Percentiles rank a stretch among this genome's conserved stretches.
phyloP scores from a whole-genome alignment of 1,140 invertebrate genomes.

The Brachionus rubens region DNA sequence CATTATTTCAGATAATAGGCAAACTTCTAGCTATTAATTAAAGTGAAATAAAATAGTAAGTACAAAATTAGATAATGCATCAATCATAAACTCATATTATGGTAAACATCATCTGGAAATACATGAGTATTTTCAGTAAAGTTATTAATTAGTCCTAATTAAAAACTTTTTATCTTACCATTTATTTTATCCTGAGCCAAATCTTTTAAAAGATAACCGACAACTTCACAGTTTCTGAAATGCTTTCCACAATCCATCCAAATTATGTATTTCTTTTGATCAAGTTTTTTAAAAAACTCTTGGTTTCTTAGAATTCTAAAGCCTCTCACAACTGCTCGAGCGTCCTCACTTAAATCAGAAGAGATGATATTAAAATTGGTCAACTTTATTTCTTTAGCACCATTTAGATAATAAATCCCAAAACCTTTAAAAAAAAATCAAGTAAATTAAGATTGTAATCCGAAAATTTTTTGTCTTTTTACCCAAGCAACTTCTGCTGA shows the following conservation, averaged over 20 bases:
- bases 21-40: too few relatives aligned
- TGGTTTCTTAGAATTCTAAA: background rate
- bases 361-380: background rate
- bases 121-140: too few relatives aligned
- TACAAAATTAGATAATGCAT: too few relatives aligned
- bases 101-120: too few relatives aligned
- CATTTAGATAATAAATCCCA: background rate
- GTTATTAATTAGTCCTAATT: too few relatives aligned
- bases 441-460: too few relatives aligned
- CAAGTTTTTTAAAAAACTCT: background rate
- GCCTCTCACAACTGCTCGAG: background rate
- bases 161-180: too few relatives aligned
- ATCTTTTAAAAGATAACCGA: background rate
- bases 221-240: background rate
- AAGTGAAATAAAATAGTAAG: too few relatives aligned
- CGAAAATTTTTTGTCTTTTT: background rate
- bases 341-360: slow-evolving; percentile 2
- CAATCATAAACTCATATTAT: too few relatives aligned
- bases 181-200: background rate
- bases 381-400: background rate
- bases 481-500: slow-evolving; percentile 12
- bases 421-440: too few relatives aligned
- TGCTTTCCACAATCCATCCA: slow-evolving; percentile 6
- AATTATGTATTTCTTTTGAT: background rate
- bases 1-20: too few relatives aligned